A percentile compares a stretch with the other conserved stretches of the same genome.
Conservation (phyloP, 1,140 invertebrate genomes). For the Drosophila punjabiensis region DNA sequence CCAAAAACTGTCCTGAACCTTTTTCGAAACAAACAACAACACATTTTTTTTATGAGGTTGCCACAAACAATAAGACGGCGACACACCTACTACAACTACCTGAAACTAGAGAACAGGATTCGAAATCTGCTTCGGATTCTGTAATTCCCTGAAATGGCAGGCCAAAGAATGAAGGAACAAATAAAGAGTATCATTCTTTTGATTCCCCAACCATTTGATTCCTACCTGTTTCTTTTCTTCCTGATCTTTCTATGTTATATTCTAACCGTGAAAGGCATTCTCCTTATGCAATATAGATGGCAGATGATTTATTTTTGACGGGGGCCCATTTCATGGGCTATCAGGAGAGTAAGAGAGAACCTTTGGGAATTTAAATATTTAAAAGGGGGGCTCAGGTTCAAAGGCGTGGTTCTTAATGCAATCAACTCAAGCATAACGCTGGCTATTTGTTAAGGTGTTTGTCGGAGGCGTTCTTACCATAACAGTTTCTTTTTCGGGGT, state of each 20-base stretch:
- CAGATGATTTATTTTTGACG: slow-evolving; percentile 75
- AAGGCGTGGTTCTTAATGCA: slow-evolving; percentile 53
- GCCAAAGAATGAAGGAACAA: slow-evolving; percentile 18
- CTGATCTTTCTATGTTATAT: too few species aligned
- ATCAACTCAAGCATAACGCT: slow-evolving; percentile 39
- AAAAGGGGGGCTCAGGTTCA: slow-evolving; percentile 51
- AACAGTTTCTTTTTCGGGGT: slow-evolving; percentile 16
- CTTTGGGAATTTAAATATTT: slow-evolving; percentile 66
- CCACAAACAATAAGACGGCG: slow-evolving; percentile 38
- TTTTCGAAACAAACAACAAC: slow-evolving; percentile 8
- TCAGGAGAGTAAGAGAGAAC: slow-evolving; percentile 37
- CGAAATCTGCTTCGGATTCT: slow-evolving; percentile 32
- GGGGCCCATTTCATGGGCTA: slow-evolving; percentile 66
- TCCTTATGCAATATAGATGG: slow-evolving; percentile 14
- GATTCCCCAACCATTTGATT: slow-evolving; percentile 11
- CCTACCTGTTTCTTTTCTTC: slow-evolving; percentile 43
- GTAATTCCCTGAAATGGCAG: slow-evolving; percentile 60
- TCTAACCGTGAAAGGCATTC: slow-evolving; percentile 1
- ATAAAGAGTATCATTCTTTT: slow-evolving; percentile 18
- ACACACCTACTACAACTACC: slow-evolving; percentile 57
- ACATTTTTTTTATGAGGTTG: slow-evolving; percentile 52
- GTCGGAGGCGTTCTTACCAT: slow-evolving; percentile 40
- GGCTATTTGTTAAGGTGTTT: slow-evolving; percentile 51
- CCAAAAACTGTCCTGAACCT: slow-evolving; percentile 57
- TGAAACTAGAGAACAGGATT: slow-evolving; percentile 52